These are phyloP conservation scores for Leuctra nigra DNA, from an alignment of 2,888 invertebrate species.

Conservation along the genomic window DNA sequence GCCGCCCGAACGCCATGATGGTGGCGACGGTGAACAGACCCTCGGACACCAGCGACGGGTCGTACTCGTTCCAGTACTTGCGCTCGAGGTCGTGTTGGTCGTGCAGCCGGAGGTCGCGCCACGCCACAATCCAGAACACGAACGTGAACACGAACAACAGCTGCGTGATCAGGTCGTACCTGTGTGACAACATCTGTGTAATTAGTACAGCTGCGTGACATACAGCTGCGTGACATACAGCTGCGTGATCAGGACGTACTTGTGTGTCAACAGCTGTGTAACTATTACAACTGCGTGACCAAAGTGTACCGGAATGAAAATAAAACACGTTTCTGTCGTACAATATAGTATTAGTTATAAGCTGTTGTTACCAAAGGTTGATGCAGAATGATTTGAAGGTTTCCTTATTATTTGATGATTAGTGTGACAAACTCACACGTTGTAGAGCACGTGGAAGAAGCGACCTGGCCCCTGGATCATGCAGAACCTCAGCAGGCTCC, in stretches of 20 bases:
- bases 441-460: conserved; percentile 53
- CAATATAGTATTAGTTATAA: too few relatives aligned
- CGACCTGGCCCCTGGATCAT: conserved; percentile 49
- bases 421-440: conserved; percentile 44
- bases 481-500: not conserved
- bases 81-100: conserved; percentile 48
- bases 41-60: conserved; percentile 58
- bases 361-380: too few relatives aligned
- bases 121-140: conserved; percentile 54
- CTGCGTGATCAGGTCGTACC: conserved; percentile 52
- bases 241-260: too few relatives aligned
- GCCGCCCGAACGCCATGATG: conserved; percentile 57
- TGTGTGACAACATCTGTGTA: conserved; percentile 28
- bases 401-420: too few relatives aligned
- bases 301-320: too few relatives aligned
- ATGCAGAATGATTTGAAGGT: too few relatives aligned
- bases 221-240: too few relatives aligned
- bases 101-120: conserved; percentile 44
- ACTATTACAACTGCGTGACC: too few relatives aligned
- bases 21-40: conserved; percentile 59
- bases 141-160: conserved; percentile 53
- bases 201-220: too few relatives aligned
- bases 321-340: too few relatives aligned
- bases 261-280: too few relatives aligned
- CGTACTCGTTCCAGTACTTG: conserved; percentile 57